Percentiles rank a stretch among this genome's conserved stretches.
phyloP scores from a whole-genome alignment of 2,888 invertebrate species.

The Liopterus haemorrhoidalis region DNA sequence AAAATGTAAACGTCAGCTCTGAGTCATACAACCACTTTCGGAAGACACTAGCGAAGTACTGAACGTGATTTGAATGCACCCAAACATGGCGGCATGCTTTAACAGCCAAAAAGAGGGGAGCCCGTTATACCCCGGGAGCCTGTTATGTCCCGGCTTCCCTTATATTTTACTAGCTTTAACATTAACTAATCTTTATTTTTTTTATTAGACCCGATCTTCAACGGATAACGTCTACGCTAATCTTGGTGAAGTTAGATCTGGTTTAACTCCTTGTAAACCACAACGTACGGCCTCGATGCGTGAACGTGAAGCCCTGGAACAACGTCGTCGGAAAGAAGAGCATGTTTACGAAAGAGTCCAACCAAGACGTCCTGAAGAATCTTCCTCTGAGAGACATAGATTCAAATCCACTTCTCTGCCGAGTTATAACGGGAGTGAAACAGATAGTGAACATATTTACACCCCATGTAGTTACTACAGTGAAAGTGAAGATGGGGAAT shows the following conservation, averaged over 20 bases:
- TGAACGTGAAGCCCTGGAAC: constrained; percentile 61
- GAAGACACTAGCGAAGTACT: too few relatives aligned
- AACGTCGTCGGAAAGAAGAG: constrained; percentile 35
- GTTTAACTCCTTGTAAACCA: constrained; percentile 72
- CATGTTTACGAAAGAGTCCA: constrained; percentile 48
- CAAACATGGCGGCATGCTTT: too few relatives aligned
- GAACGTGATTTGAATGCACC: too few relatives aligned
- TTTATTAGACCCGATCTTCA: constrained; percentile 45
- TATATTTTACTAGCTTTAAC: too few relatives aligned
- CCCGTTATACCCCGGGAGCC: too few relatives aligned
- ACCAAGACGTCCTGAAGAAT: constrained; percentile 62
- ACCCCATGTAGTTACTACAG: constrained; percentile 71
- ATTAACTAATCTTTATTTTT: too few relatives aligned
- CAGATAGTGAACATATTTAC: constrained; percentile 78
- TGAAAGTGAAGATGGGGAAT: constrained; percentile 52
- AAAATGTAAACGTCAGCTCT: too few relatives aligned
- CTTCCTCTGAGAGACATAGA: constrained; percentile 50
- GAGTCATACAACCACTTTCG: too few relatives aligned
- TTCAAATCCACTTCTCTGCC: constrained; percentile 55
- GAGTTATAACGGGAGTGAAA: constrained; percentile 78
- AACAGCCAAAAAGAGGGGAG: too few relatives aligned
- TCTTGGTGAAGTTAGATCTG: constrained; percentile 76
- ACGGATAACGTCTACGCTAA: constrained; percentile 71
- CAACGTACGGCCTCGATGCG: constrained; percentile 82
- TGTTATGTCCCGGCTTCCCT: too few relatives aligned